These are phyloP conservation scores for Brachylomia viminalis DNA, from an alignment of 2,888 invertebrate species.

Conservation along the genomic window DNA sequence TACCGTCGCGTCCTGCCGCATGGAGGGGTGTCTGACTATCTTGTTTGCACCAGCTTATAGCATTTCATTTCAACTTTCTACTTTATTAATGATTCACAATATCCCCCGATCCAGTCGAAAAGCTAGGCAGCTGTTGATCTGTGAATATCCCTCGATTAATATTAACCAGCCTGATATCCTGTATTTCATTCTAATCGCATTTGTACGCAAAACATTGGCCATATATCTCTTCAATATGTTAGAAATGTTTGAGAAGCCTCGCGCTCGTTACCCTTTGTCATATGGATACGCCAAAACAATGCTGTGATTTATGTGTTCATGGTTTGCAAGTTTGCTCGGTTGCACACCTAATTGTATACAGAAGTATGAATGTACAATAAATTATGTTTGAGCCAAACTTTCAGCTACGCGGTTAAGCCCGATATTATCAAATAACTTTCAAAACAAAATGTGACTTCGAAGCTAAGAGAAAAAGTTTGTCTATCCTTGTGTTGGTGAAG, in stretches of 20 bases:
- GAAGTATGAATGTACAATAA: conserved; percentile 60
- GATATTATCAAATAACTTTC: conserved; percentile 51
- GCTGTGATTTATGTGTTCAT: conserved; percentile 78
- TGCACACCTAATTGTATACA: conserved; percentile 54
- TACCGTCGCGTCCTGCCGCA: conserved; percentile 65
- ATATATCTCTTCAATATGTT: conserved; percentile 58
- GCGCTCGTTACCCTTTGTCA: conserved; percentile 73
- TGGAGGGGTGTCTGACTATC: conserved; percentile 55
- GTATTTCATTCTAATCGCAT: conserved; percentile 63
- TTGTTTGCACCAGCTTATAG: conserved; percentile 47
- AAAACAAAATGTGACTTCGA: conserved; percentile 34
- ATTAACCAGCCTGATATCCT: conserved; percentile 43
- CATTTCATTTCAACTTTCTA: conserved; percentile 66
- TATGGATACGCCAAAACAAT: conserved; percentile 80
- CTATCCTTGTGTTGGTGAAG: conserved; percentile 60
- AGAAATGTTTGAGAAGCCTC: conserved; percentile 69
- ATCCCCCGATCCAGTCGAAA: conserved; percentile 8
- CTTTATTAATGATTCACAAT: conserved; percentile 62
- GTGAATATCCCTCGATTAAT: conserved; percentile 32
- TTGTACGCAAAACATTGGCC: conserved; percentile 53
- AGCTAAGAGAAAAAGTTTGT: conserved; percentile 40
- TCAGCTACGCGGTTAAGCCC: conserved; percentile 41
- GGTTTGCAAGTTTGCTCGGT: conserved; percentile 70
- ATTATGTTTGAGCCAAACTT: conserved; percentile 58
- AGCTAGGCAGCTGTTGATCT: background rate